Evolutionary conservation across 1,140 invertebrate genomes (phyloP), one percentile per base, ranked within the genome.

Genomic region (Drosophila littoralis): DNA sequence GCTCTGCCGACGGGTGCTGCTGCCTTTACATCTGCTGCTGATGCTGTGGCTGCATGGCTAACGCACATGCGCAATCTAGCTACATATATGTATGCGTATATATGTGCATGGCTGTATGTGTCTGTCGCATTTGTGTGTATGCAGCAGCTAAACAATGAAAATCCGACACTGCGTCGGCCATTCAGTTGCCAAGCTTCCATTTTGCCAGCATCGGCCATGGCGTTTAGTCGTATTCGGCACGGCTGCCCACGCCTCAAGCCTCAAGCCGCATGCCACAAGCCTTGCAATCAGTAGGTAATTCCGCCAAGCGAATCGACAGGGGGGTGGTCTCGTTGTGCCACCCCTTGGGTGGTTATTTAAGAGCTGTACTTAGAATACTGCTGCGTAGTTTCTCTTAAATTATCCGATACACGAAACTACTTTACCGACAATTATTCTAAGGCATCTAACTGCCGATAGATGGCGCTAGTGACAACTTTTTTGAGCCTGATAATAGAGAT

Each of bases 201-300:
- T 89, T 84, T 90, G 71, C 52, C 68, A 70, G 50, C 75, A 85
- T 78, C 84, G 70, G 81, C 80, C 84, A 89, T 89, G 77, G 70
- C 84, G 84, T 84, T 84, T 79, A 66, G 84, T 89, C 71, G 77
- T 82, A 55, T 60, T 60, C 71, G 22, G 35, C n/a, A 46, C 50
- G n/a, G 33, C 75, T 72, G 75, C 70, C 66, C 81, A 73, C 80
- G 68, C 65, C 63, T 28, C 43, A 10, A 12, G 68, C 65, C 63
- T 28, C 43, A 10, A 12, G 13, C 36, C 50, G 36, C 65, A 35
- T 28, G 13, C 42, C 50, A 33, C 32, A 12, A 12, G 12, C 46
- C 58, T 79, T 46, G 71, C 46, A 46, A 65, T 59, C 52, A 61
- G 77, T 89, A 83, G 85, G 77, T 74, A 89, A 71, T 42, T 32